Base-by-base conservation (phyloP, 1,140 invertebrate species). In the Macrocentrus cingulum region DNA sequence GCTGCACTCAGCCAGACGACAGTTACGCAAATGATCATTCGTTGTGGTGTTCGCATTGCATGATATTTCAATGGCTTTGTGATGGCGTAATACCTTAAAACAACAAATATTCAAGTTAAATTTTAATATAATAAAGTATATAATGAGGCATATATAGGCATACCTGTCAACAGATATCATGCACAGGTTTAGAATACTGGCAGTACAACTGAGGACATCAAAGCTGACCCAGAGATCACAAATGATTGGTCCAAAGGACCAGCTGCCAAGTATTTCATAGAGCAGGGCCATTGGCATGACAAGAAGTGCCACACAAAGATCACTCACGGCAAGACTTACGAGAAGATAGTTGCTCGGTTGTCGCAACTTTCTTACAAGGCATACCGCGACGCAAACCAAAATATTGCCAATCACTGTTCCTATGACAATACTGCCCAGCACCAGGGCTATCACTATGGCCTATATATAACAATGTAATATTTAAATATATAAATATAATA, bases 151-250 rank as follows among this genome's bases (percentile, higher is more conserved):
- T 37, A 18, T 22, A 36, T 19, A 15, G n/a, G 71, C 75, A 77
- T 60, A 80, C 64, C 90, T 82, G 72, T 94, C 91, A 20, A 92
- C 88, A 19, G 91, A 92, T 75, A 96, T 94, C 86, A 92, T 91
- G 72, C 94, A 96, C 51, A 96, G 82, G 77, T 96, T 95, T 9
- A 95, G 81, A 63, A 96, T 95, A 64, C 91, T 94, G 22, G 94
- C 93, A 8, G 94, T 92, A 74, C 85, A 92, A 61, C 85, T 90
- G 53, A 89, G 84, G 29, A 89, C 93, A 76, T 89, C 91, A 74
- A 93, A 92, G 66, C 84, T 88, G 59, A 88, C 92, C 91, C 88
- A 88, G 74, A 91, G 84, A 71, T 95, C 91, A 79, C 94, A 96
- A 61, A 94, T 83, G 32, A 90, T 82, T 13, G 86, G 82, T 48